Conservation (phyloP, 2,113 vertebrate genomes). For the Nycticebus coucang region DNA sequence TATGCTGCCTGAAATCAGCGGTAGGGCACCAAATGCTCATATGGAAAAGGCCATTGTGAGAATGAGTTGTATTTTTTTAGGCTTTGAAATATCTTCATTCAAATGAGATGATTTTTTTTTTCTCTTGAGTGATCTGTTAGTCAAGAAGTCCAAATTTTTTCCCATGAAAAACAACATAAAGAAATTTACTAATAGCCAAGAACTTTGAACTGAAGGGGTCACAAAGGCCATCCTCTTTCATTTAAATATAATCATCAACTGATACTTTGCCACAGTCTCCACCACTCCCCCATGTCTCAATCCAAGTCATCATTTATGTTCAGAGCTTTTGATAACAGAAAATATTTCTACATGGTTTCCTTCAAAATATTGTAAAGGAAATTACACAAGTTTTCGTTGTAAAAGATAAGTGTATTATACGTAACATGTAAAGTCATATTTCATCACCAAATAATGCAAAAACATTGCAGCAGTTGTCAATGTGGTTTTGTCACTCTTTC, state of each 20-base stretch:
- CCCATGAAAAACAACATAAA: not conserved
- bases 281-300: not conserved
- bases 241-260: not conserved
- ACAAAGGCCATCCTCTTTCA: not conserved
- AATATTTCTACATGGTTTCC: not conserved
- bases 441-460: not conserved
- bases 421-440: constrained; percentile 11
- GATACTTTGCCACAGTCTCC: not conserved
- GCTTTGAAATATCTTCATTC: constrained; percentile 53
- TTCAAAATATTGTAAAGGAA: not conserved
- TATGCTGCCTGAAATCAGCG: constrained; percentile 74
- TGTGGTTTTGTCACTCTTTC: not conserved
- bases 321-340: not conserved
- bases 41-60: constrained; percentile 14
- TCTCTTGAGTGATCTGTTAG: constrained; percentile 43
- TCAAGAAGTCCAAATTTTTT: constrained; percentile 33
- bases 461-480: not conserved
- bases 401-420: not conserved
- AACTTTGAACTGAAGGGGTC: constrained; percentile 1
- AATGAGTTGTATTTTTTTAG: constrained; percentile 41
- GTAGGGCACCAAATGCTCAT: constrained; percentile 51
- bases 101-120: not conserved
- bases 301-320: not conserved
- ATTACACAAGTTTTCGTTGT: not conserved
- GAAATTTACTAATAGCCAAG: not conserved